Base-by-base conservation (phyloP, 2,888 invertebrate genomes). In the Mythimna ferrago region DNA sequence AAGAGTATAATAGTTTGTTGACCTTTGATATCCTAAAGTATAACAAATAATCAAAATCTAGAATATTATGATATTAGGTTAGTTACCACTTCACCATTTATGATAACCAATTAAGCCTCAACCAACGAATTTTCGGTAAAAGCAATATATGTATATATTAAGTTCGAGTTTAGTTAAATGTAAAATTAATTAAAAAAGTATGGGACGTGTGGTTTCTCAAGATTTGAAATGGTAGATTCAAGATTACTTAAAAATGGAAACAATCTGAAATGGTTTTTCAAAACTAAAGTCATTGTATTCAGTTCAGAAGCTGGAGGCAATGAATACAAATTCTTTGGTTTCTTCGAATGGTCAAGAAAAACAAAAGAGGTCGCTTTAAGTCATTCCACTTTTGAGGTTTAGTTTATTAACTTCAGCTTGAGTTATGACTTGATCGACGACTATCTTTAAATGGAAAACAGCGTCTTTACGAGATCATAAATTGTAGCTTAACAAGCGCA, bases 361-460 rank as follows among this genome's bases (percentile, higher is more conserved):
- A 65, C 64, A 66, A 71, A 70, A 70, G 61, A 53, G 32, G 19
- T 56, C 62, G 38, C 5, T 38, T n/a, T 32, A 64, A 57, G 26
- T 64, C 38, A 65, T 71, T 67, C 64, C 11, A 53, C 26, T 65
- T 71, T 81, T 61, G n/a, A 54, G 19, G 19, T 58, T 38, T 26
- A 44, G 41, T 54, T 64, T 53, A 54, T 80, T 66, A 54, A 54
- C 35, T 66, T 56, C 35, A 51, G 35, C 16, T 51, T 51, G n/a
- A 68, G 35, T 73, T 41, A 71, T 54, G 48, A 10, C 69, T 81
- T 68, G 67, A 81, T 72, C 69, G 58, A 53, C 69, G 58, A 53
- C 35, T 66, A n/a, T 78, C 81, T 76, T 67, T 65, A 84, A 68
- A 76, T 76, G 69, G 66, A 84, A 75, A 80, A 69, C 61, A 65